A percentile compares a stretch with the other conserved stretches of the same genome.
phyloP scores from a whole-genome alignment of 1,140 invertebrate genomes.

The Ceratosolen fusciceps region DNA sequence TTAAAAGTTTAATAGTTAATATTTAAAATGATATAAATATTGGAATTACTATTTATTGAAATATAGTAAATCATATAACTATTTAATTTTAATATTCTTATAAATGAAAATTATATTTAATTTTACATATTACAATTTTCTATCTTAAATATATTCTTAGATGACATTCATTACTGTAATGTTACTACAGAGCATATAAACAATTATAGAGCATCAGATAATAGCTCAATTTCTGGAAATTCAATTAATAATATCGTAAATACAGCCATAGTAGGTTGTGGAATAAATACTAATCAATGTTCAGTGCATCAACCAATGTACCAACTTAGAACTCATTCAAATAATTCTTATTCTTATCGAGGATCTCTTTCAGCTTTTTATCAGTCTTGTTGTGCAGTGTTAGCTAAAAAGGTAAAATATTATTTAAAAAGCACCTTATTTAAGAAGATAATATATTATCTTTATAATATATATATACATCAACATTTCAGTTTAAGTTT shows the following conservation, averaged over 20 bases:
- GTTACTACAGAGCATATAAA: background rate
- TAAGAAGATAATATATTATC: too few species aligned
- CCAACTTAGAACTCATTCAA: conserved; percentile 56
- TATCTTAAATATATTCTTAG: too few species aligned
- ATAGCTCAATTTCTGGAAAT: conserved; percentile 43
- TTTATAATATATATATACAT: too few species aligned
- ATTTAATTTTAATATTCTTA: background rate
- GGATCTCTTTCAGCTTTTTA: conserved; percentile 61
- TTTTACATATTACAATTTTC: too few species aligned
- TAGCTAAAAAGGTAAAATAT: conserved; percentile 64
- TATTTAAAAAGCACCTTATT: too few species aligned
- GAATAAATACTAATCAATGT: conserved; percentile 49
- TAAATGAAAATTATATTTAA: background rate
- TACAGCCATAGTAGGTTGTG: conserved; percentile 49
- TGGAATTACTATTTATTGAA: too few species aligned
- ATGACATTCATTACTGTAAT: background rate
- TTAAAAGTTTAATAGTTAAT: too few species aligned
- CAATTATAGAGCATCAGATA: conserved; percentile 18
- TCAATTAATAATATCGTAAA: conserved; percentile 46
- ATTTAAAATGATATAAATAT: too few species aligned
- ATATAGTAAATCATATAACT: too few species aligned
- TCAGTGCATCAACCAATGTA: conserved; percentile 59
- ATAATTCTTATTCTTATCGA: conserved; percentile 57
- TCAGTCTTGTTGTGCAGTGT: conserved; percentile 66
- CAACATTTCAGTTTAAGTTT: too few species aligned